Evolutionary conservation across 2,797 vertebrate genomes (phyloP).

Genomic region (Oryzias sinensis): DNA sequence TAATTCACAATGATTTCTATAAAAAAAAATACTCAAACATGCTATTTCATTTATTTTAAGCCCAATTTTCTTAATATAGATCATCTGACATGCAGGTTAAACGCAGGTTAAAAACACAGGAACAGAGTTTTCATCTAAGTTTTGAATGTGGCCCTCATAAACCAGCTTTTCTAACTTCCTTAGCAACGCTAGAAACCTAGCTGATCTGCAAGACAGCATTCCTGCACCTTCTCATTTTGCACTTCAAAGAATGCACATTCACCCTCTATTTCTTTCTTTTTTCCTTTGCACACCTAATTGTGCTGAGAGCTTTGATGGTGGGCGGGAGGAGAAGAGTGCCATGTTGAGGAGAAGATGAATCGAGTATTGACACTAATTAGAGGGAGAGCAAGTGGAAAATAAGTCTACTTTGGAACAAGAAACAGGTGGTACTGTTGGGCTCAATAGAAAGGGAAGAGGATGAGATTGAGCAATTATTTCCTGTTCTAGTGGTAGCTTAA

Average conservation of each 20-base stretch:
- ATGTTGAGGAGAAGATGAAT: constrained; percentile 55
- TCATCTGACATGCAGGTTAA: too few relatives aligned
- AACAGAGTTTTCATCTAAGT: not conserved
- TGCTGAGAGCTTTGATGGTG: constrained; percentile 73
- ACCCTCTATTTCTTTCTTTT: constrained; percentile 38
- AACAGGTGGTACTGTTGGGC: constrained; percentile 34
- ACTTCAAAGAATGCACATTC: constrained; percentile 71
- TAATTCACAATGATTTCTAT: too few relatives aligned
- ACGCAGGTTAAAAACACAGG: too few relatives aligned
- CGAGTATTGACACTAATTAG: constrained; percentile 73
- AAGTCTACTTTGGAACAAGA: constrained; percentile 29
- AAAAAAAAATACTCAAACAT: too few relatives aligned
- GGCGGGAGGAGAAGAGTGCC: constrained; percentile 56
- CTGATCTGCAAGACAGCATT: constrained; percentile 54
- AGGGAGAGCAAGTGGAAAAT: constrained; percentile 45
- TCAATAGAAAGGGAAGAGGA: constrained; percentile 17
- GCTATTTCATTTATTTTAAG: too few relatives aligned
- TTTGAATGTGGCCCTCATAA: constrained; percentile 3
- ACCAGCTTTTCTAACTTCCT: constrained; percentile 26
- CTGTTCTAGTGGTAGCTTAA: constrained; percentile 16
- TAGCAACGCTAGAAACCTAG: constrained; percentile 39
- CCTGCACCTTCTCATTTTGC: constrained; percentile 61
- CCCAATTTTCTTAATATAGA: too few relatives aligned
- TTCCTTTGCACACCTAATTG: constrained; percentile 70
- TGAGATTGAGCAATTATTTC: constrained; percentile 30